A percentile compares a stretch with the other conserved stretches of the same genome.
Evolutionary conservation across 2,888 invertebrate genomes (phyloP).

Genomic region (Rhagonycha fulva): DNA sequence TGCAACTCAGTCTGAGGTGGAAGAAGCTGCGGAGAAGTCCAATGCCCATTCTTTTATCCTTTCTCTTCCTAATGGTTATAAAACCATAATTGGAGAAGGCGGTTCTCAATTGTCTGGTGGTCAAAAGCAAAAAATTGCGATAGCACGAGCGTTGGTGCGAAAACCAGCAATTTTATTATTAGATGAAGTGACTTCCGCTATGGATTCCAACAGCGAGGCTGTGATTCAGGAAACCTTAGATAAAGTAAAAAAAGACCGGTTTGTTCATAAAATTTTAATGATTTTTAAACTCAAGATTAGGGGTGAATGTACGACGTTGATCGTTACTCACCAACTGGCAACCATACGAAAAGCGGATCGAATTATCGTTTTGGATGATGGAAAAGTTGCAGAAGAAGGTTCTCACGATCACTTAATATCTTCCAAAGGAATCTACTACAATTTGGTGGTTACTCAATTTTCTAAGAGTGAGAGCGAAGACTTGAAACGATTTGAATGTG

Average conservation of each 20-base stretch:
- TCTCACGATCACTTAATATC: conserved; percentile 69
- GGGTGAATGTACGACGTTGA: conserved; percentile 81
- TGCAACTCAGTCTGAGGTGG: conserved; percentile 72
- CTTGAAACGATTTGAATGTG: neutral
- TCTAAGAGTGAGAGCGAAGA: neutral
- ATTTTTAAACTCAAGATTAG: too few species aligned
- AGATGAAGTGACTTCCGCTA: too few species aligned
- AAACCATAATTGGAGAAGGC: conserved; percentile 78
- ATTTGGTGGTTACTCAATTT: conserved; percentile 56
- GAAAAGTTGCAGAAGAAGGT: conserved; percentile 71
- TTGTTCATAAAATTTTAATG: too few species aligned
- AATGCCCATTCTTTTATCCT: conserved; percentile 87
- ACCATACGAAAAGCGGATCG: conserved; percentile 82
- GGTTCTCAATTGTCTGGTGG: conserved; percentile 82
- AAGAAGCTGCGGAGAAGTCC: conserved; percentile 78
- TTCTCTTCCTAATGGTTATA: conserved; percentile 80
- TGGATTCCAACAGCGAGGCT: conserved; percentile 87
- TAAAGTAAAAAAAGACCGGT: too few species aligned
- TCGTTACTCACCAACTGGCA: conserved; percentile 84
- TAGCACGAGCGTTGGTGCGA: conserved; percentile 75
- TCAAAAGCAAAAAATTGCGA: conserved; percentile 88
- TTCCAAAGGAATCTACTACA: conserved; percentile 66
- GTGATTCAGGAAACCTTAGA: too few species aligned
- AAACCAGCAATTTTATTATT: conserved; percentile 77
- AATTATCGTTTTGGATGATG: conserved; percentile 73